These are phyloP conservation scores for Graptemys geographica DNA, from an alignment of 2,797 vertebrate genomes.

Conservation along the genomic window DNA sequence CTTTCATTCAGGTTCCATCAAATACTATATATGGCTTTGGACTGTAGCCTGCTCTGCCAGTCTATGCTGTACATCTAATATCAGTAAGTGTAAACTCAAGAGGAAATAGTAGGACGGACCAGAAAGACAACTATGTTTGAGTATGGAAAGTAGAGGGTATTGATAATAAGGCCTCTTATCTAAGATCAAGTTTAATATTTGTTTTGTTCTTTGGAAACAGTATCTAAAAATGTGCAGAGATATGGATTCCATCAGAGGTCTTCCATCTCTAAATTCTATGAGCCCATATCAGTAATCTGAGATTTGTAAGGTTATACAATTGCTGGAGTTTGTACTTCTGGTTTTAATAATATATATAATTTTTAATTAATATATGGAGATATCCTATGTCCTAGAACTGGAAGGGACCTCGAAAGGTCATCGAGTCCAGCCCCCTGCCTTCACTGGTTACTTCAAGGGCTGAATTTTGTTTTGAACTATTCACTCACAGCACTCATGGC, in stretches of 20 bases:
- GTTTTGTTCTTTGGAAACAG: not conserved
- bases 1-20: accelerated
- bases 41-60: not conserved
- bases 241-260: not conserved
- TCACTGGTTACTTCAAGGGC: not conserved
- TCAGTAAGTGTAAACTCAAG: accelerated
- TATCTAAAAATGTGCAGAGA: not conserved
- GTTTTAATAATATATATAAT: too few species aligned
- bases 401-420: too few species aligned
- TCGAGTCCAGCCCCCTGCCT: too few species aligned
- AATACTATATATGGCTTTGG: not conserved
- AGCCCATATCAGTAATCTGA: not conserved
- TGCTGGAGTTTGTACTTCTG: not conserved
- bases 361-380: too few species aligned
- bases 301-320: not conserved
- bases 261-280: not conserved
- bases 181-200: not conserved
- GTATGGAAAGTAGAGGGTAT: not conserved
- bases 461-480: not conserved
- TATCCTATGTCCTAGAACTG: too few species aligned
- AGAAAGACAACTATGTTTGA: not conserved
- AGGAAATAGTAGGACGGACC: not conserved
- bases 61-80: not conserved
- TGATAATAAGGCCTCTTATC: not conserved
- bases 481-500: not conserved